Evolutionary conservation across 1,140 invertebrate genomes (phyloP).

Genomic region (Ctenoplectra terminalis): DNA sequence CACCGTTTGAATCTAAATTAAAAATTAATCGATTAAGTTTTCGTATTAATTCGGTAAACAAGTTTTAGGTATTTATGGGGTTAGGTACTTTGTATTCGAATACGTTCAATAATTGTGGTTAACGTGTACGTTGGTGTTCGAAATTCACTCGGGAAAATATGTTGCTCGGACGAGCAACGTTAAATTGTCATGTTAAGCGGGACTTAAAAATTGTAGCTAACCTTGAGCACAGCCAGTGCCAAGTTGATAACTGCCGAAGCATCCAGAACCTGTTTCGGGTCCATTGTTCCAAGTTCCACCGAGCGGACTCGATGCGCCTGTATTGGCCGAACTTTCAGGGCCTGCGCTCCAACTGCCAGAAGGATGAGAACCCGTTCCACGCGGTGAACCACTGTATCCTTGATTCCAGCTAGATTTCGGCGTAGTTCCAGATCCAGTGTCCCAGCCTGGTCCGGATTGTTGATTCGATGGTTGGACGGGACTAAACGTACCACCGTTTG

Average conservation of each 20-base stretch:
- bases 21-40: background rate
- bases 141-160: background rate
- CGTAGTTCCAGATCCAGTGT: background rate
- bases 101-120: background rate
- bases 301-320: background rate
- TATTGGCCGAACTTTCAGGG: background rate
- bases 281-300: conserved; percentile 12
- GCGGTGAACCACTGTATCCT: background rate
- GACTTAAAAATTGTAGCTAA: conserved; percentile 2
- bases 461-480: background rate
- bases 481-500: no score
- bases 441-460: conserved; percentile 11
- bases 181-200: background rate
- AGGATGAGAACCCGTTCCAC: background rate
- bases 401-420: conserved; percentile 7
- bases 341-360: conserved; percentile 5
- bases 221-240: conserved; percentile 41
- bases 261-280: conserved; percentile 19
- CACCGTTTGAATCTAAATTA: conserved; percentile 2
- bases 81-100: background rate
- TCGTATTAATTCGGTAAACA: no score
- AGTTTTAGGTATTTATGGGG: no score
- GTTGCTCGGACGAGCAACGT: background rate
- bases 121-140: background rate
- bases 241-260: conserved; percentile 1